Percentiles rank a stretch among this genome's conserved stretches.
phyloP scores from a whole-genome alignment of 2,113 vertebrate species.

The Lagopus leucura region DNA sequence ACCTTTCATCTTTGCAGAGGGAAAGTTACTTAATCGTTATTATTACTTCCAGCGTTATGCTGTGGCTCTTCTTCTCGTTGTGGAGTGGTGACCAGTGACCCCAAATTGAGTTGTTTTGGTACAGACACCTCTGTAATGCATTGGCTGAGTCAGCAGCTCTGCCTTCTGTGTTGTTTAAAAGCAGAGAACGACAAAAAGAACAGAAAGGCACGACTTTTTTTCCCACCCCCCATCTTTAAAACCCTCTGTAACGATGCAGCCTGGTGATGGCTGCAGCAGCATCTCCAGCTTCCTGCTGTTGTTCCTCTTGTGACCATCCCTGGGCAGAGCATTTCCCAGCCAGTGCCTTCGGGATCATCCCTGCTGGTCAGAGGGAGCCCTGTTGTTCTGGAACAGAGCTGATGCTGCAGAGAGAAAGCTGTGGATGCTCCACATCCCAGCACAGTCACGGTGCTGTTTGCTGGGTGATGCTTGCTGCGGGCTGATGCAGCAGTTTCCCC shows the following conservation, averaged over 20 bases:
- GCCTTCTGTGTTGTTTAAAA: neutral
- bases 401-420: neutral
- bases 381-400: neutral
- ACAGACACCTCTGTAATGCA: accelerated
- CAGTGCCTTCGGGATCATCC: conserved; percentile 23
- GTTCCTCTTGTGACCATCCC: accelerated
- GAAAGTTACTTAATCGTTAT: neutral
- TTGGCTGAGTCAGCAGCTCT: neutral
- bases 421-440: neutral
- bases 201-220: neutral
- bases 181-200: neutral
- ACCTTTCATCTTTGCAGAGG: neutral
- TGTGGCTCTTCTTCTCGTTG: neutral
- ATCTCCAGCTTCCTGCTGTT: neutral
- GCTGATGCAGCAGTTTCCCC: conserved; percentile 17
- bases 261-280: neutral
- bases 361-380: no score
- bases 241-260: neutral
- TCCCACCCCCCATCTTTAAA: neutral
- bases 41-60: accelerated
- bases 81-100: neutral
- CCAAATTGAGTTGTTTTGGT: neutral
- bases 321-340: neutral
- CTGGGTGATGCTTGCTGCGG: neutral
- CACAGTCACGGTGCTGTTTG: neutral